phyloP scores from a whole-genome alignment of 1,140 invertebrate genomes.

The Anadara kagoshimensis region DNA sequence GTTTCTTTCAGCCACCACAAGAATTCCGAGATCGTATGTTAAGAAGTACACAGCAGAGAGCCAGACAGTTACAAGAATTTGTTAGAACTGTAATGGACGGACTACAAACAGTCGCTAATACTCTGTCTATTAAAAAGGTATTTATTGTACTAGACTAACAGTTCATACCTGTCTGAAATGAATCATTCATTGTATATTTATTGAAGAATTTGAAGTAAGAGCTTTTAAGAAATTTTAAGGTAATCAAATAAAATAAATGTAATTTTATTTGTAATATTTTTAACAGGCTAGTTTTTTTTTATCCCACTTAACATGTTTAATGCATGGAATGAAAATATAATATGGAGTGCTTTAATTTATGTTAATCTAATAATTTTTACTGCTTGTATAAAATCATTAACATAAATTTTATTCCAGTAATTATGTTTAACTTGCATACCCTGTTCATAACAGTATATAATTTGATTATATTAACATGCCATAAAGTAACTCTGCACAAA shows the following conservation, averaged over 20 bases:
- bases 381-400: too few species aligned
- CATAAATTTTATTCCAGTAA: too few species aligned
- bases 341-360: too few species aligned
- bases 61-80: constrained; percentile 54
- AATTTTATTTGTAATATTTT: background rate
- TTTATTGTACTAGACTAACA: background rate
- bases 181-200: background rate
- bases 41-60: constrained; percentile 53
- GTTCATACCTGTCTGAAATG: background rate
- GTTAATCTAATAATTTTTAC: too few species aligned
- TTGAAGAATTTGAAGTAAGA: background rate
- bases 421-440: too few species aligned
- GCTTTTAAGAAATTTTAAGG: background rate
- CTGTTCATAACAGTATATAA: too few species aligned
- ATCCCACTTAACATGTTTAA: too few species aligned
- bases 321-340: too few species aligned
- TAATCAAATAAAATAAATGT: background rate
- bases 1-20: constrained; percentile 58
- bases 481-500: too few species aligned
- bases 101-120: constrained; percentile 64
- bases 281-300: too few species aligned
- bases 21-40: constrained; percentile 64
- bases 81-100: constrained; percentile 66
- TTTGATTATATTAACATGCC: too few species aligned
- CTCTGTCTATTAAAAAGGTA: constrained; percentile 68